Evolutionary conservation across 2,113 vertebrate species (phyloP).

Genomic region (Sinocyclocheilus anophthalmus): DNA sequence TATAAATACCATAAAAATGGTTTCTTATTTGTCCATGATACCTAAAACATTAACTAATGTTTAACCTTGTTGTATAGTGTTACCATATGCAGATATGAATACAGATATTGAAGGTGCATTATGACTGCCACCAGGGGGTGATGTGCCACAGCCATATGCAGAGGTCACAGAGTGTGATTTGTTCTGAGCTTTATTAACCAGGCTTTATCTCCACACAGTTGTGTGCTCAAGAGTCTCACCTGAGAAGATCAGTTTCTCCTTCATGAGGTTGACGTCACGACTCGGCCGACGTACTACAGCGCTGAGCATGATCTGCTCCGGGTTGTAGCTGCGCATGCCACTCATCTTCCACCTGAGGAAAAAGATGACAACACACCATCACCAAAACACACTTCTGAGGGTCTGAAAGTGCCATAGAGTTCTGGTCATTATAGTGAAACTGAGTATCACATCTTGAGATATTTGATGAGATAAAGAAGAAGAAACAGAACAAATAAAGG

Average conservation of each 20-base stretch:
- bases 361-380: too few relatives aligned
- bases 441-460: not conserved
- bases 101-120: not conserved
- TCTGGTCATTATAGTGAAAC: not conserved
- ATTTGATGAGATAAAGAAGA: not conserved
- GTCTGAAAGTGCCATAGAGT: not conserved
- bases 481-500: not conserved
- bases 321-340: conserved; percentile 89
- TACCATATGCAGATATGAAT: not conserved
- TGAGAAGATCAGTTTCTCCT: conserved; percentile 96
- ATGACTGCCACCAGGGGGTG: not conserved
- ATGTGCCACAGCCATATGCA: not conserved
- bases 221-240: conserved; percentile 70
- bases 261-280: conserved; percentile 94
- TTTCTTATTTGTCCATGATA: not conserved
- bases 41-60: not conserved
- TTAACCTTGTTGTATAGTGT: not conserved
- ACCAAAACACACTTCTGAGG: not conserved
- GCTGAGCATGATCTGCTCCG: conserved; percentile 96
- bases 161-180: not conserved
- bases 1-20: not conserved
- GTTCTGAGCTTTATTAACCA: not conserved
- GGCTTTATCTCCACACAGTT: not conserved
- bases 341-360: conserved; percentile 88
- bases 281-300: conserved; percentile 82